Evolutionary conservation across 2,888 invertebrate species (phyloP).

Genomic region (Platycnemis pennipes): DNA sequence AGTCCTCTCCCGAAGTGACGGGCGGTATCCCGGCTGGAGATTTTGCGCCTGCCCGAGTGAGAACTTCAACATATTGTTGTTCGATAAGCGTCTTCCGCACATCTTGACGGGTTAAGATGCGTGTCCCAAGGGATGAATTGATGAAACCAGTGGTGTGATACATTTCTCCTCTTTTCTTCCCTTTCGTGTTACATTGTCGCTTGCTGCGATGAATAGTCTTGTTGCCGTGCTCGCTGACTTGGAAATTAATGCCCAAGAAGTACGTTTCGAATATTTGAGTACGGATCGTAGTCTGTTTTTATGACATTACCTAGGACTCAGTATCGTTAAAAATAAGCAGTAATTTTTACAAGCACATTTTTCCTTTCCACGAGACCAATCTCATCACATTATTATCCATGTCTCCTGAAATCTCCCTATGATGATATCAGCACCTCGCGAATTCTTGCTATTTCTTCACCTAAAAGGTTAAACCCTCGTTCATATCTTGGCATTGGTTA

Average conservation of each 20-base stretch:
- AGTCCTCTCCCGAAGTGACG: background rate
- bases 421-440: too few relatives aligned
- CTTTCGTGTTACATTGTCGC: background rate
- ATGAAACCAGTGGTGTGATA: conserved; percentile 16
- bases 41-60: background rate
- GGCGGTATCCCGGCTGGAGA: background rate
- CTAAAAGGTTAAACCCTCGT: too few relatives aligned
- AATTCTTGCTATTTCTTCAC: too few relatives aligned
- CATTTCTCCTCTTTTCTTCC: background rate
- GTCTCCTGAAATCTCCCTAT: too few relatives aligned
- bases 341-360: too few relatives aligned
- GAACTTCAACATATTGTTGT: conserved; percentile 32
- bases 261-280: too few relatives aligned
- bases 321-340: too few relatives aligned
- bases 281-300: too few relatives aligned
- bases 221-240: background rate
- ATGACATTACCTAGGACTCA: too few relatives aligned
- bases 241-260: background rate
- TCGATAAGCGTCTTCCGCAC: conserved; percentile 50
- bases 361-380: too few relatives aligned
- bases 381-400: too few relatives aligned
- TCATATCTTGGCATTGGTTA: too few relatives aligned
- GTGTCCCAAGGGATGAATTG: background rate
- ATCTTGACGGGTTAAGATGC: background rate
- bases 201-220: background rate